A percentile compares a stretch with the other conserved stretches of the same genome.
Conservation (phyloP, 37 sponge, comb jelly and placozoan species). For the Theonella swinhoei region DNA sequence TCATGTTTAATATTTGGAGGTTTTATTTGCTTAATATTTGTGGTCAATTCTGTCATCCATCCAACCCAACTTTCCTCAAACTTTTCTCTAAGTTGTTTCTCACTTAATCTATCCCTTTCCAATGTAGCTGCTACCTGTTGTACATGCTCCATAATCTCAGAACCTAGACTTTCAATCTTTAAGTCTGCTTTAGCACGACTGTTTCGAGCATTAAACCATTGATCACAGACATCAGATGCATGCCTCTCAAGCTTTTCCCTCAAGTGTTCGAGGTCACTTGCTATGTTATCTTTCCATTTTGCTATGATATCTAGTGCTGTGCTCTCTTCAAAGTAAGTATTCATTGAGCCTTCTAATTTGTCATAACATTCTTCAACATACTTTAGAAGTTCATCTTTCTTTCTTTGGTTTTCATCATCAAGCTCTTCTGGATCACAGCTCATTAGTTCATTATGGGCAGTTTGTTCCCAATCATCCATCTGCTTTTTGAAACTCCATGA, state of each 20-base stretch:
- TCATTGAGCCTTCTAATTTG: neutral
- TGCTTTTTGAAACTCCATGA: slow-evolving; percentile 8
- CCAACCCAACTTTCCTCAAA: neutral
- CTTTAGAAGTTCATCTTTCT: neutral
- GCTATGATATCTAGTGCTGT: neutral
- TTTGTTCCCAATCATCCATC: slow-evolving; percentile 3
- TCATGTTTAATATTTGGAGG: neutral
- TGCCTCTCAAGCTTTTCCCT: neutral
- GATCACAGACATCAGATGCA: neutral
- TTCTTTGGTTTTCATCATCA: neutral
- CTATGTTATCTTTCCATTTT: neutral
- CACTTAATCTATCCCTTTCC: neutral
- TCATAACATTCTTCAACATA: neutral
- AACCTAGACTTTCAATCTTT: neutral
- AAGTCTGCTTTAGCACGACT: neutral
- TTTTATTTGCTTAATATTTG: neutral
- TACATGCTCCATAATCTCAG: neutral
- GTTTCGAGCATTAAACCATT: neutral
- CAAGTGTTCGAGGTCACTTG: neutral
- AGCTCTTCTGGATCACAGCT: neutral
- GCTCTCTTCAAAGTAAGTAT: slow-evolving; percentile 6
- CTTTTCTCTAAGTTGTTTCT: neutral
- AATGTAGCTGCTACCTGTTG: neutral
- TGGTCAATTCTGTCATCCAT: neutral
- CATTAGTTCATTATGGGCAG: neutral